Evolutionary conservation across 2,113 vertebrate genomes (phyloP).

Genomic region (Gyps fulvus): DNA sequence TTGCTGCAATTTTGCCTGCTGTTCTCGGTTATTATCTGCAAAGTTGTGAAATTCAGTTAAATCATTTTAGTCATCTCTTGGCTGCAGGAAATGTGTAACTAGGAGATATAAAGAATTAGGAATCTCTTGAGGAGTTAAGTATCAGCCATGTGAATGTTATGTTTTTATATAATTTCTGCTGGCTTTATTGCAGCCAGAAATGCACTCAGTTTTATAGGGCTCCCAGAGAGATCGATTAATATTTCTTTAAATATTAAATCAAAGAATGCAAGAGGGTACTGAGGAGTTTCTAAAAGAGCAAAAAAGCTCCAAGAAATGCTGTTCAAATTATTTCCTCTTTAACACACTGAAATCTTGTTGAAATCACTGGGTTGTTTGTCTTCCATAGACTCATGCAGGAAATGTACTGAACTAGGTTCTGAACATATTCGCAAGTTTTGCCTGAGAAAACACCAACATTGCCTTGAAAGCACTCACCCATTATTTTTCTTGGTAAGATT

Average conservation of each 20-base stretch:
- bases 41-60: constrained; percentile 18
- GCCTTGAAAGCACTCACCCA: not conserved
- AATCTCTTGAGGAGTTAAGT: not conserved
- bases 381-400: not conserved
- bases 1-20: not conserved
- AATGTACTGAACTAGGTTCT: not conserved
- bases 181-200: not conserved
- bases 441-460: not conserved
- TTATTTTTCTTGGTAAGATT: not conserved
- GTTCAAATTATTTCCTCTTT: not conserved
- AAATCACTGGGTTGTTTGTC: not conserved
- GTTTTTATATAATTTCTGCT: not conserved
- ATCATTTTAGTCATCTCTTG: constrained; percentile 34
- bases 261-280: not conserved
- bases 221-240: not conserved
- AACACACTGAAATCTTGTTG: not conserved
- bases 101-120: not conserved
- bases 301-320: not conserved
- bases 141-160: not conserved
- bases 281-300: not conserved
- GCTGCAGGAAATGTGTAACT: not conserved
- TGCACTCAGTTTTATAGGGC: not conserved
- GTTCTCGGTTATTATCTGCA: constrained; percentile 1
- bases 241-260: not conserved
- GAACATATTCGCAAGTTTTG: not conserved